Evolutionary conservation across 2,113 vertebrate species (phyloP).

Genomic region (Numenius arquata): DNA sequence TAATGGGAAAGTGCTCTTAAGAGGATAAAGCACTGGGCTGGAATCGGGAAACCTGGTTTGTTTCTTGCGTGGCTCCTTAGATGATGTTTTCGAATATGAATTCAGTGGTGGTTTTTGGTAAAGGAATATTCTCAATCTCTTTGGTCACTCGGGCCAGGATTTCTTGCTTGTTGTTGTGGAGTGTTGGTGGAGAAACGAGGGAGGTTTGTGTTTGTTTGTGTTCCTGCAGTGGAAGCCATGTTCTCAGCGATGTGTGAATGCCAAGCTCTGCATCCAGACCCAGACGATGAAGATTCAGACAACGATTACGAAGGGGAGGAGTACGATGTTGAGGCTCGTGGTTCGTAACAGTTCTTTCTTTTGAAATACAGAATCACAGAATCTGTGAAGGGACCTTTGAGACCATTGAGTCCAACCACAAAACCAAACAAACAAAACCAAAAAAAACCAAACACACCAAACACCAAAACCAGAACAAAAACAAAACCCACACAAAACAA

Average conservation of each 20-base stretch:
- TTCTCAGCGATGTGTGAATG: conserved; percentile 97
- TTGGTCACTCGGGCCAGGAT: fast-evolving
- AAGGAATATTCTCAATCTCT: background rate
- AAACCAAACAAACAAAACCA: too few species aligned
- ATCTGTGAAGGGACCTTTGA: too few species aligned
- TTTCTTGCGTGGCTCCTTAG: background rate
- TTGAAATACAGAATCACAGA: too few species aligned
- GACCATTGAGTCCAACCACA: too few species aligned
- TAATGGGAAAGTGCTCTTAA: background rate
- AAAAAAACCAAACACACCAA: too few species aligned
- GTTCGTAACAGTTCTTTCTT: conserved; percentile 69
- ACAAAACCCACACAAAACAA: too few species aligned
- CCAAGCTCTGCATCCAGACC: conserved; percentile 94
- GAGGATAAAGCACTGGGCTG: background rate
- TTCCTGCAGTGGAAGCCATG: conserved; percentile 88
- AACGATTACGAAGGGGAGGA: conserved; percentile 92
- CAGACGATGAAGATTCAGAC: conserved; percentile 90
- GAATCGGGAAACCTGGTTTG: background rate
- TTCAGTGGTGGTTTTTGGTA: background rate
- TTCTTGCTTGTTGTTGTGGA: background rate
- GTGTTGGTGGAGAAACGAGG: background rate
- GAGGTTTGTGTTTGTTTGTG: background rate
- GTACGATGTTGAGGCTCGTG: conserved; percentile 91
- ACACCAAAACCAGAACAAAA: too few species aligned
- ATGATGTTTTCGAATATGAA: fast-evolving